phyloP scores from a whole-genome alignment of 2,888 invertebrate genomes.

The Drosophila multiciliata region DNA sequence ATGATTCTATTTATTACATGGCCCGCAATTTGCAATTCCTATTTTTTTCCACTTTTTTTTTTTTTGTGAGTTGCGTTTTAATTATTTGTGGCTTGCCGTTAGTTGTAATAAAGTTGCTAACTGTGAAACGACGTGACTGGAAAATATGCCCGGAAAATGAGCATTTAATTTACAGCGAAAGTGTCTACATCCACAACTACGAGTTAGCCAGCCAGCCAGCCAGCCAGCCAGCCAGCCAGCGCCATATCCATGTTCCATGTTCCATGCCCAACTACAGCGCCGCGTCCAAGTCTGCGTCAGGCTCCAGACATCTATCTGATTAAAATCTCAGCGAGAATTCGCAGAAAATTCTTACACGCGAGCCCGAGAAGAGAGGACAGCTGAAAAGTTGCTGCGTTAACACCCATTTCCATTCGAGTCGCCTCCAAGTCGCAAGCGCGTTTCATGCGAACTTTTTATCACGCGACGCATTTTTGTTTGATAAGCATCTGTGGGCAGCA shows the following conservation, averaged over 20 bases:
- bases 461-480: constrained; percentile 67
- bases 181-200: constrained; percentile 53
- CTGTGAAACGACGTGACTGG: constrained; percentile 77
- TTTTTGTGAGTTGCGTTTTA: constrained; percentile 64
- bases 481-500: constrained; percentile 62
- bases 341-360: constrained; percentile 80
- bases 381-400: constrained; percentile 75
- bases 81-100: constrained; percentile 74
- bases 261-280: not conserved
- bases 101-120: constrained; percentile 80
- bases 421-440: constrained; percentile 33
- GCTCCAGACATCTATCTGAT: constrained; percentile 58
- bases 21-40: constrained; percentile 71
- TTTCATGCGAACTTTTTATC: constrained; percentile 73
- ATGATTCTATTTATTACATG: constrained; percentile 78
- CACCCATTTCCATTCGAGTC: constrained; percentile 55
- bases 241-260: not conserved
- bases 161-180: constrained; percentile 72
- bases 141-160: constrained; percentile 63
- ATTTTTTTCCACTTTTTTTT: constrained; percentile 1
- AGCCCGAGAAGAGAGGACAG: constrained; percentile 52
- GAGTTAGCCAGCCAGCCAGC: not conserved
- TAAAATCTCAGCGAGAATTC: constrained; percentile 74
- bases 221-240: not conserved
- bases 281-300: constrained; percentile 15